Percentiles rank a stretch among this genome's conserved stretches.
Conservation (phyloP, 2,113 vertebrate species). For the Syngnathus floridae region DNA sequence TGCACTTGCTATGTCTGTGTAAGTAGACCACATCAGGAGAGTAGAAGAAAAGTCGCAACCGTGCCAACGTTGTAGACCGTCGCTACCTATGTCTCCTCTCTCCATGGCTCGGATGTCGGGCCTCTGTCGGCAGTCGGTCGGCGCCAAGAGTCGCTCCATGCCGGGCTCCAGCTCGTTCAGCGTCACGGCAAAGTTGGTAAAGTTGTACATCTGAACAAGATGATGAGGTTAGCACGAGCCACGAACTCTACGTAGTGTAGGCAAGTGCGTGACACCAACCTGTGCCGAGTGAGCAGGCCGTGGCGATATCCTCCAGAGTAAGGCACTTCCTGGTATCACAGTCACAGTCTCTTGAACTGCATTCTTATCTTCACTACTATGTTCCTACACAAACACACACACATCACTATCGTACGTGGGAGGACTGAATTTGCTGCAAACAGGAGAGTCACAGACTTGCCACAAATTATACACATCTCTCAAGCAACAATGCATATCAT, state of each 20-base stretch:
- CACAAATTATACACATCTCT: constrained; percentile 54
- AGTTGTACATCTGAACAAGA: constrained; percentile 86
- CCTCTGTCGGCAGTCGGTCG: constrained; percentile 88
- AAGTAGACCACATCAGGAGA: not conserved
- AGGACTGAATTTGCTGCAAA: constrained; percentile 27
- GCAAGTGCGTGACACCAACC: constrained; percentile 44
- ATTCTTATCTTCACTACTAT: constrained; percentile 77
- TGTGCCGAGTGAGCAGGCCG: constrained; percentile 86
- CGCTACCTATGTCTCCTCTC: constrained; percentile 88
- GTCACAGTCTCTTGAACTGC: constrained; percentile 88
- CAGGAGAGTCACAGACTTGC: constrained; percentile 42
- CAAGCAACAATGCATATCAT: constrained; percentile 56
- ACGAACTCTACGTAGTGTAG: constrained; percentile 25
- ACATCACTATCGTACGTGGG: accelerated
- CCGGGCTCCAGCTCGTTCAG: constrained; percentile 88
- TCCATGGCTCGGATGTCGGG: constrained; percentile 96
- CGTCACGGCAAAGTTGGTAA: constrained; percentile 91
- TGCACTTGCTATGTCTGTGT: constrained; percentile 83
- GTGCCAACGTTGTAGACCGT: not conserved
- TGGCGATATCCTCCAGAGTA: constrained; percentile 91
- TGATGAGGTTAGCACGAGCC: not conserved
- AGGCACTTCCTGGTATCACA: constrained; percentile 87
- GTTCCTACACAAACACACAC: constrained; percentile 8
- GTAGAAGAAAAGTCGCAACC: not conserved
- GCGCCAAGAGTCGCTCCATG: constrained; percentile 83